Conservation (phyloP, 2,113 vertebrate species). For the Alethe diademata region DNA sequence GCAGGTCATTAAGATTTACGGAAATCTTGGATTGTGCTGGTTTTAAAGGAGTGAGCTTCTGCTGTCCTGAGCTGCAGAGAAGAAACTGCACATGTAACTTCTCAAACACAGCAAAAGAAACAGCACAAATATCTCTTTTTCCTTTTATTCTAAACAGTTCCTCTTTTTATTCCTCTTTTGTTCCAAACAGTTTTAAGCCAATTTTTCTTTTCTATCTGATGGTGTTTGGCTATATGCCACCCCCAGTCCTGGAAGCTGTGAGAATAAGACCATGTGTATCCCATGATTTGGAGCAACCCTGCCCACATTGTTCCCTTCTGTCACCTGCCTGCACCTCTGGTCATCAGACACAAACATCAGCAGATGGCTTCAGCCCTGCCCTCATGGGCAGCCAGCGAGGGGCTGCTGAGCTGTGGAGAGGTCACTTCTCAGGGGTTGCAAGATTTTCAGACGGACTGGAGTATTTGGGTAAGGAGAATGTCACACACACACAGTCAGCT, state of each 20-base stretch:
- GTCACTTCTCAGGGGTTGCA: neutral
- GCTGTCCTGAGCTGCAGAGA: neutral
- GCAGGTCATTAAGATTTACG: neutral
- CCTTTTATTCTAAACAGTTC: too few relatives aligned
- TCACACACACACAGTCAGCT: neutral
- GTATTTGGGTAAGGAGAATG: rapidly evolving
- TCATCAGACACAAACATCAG: neutral
- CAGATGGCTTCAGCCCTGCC: neutral
- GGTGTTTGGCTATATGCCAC: neutral
- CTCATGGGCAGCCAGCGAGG: neutral
- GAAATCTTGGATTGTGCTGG: neutral
- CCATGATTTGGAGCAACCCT: neutral
- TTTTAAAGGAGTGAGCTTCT: neutral
- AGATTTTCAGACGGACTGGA: neutral
- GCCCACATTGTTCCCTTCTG: neutral
- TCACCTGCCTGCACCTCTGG: neutral
- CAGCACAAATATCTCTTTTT: neutral
- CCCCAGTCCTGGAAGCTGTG: neutral
- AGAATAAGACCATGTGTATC: neutral
- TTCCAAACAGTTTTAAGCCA: neutral
- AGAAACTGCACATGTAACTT: neutral
- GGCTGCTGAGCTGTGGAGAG: neutral
- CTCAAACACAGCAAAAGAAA: neutral
- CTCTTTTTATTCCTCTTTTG: neutral
- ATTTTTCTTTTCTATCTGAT: neutral